Evolutionary conservation across 2,113 vertebrate genomes (phyloP).

Genomic region (Cichladusa arquata): DNA sequence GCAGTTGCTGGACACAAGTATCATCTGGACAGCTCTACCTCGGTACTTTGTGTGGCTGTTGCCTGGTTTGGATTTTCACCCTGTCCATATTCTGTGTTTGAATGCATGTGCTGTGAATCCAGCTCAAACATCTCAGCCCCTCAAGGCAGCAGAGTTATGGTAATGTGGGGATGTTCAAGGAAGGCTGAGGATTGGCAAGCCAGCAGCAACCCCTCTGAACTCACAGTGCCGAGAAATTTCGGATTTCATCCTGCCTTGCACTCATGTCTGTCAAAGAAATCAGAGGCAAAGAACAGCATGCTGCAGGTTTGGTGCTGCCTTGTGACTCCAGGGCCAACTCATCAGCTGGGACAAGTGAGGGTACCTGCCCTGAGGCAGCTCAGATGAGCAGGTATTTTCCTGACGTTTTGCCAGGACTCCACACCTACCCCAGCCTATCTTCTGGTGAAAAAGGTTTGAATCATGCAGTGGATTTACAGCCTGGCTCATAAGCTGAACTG

Average conservation of each 20-base stretch:
- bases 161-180: not conserved
- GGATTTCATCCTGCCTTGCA: not conserved
- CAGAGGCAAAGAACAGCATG: not conserved
- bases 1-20: not conserved
- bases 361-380: not conserved
- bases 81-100: not conserved
- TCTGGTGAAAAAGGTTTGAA: conserved; percentile 22
- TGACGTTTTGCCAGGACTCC: conserved; percentile 9
- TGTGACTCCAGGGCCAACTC: not conserved
- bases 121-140: not conserved
- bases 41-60: accelerated
- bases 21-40: not conserved
- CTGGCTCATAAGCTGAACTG: not conserved
- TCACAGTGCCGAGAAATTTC: not conserved
- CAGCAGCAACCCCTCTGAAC: not conserved
- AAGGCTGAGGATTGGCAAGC: not conserved
- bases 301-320: not conserved
- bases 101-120: accelerated
- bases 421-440: conserved; percentile 21
- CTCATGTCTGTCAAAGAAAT: not conserved
- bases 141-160: not conserved
- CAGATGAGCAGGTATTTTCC: conserved; percentile 48
- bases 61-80: not conserved
- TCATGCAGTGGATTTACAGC: not conserved
- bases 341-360: not conserved